phyloP scores from a whole-genome alignment of 1,140 invertebrate species.

The Wasmannia auropunctata region DNA sequence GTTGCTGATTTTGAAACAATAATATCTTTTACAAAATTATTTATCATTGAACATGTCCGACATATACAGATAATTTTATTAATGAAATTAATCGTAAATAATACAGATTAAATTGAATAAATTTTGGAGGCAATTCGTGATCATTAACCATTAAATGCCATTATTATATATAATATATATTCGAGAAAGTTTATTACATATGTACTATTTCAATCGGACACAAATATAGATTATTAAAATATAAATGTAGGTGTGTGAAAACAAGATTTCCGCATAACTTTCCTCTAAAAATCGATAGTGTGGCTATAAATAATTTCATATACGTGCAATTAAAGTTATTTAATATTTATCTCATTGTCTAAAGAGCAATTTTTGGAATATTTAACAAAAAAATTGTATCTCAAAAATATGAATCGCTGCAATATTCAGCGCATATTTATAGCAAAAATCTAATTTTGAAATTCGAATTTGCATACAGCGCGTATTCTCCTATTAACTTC shows the following conservation, averaged over 20 bases:
- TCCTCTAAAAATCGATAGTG: neutral
- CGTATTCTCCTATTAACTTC: neutral
- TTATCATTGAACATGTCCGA: neutral
- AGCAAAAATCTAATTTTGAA: neutral
- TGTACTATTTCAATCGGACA: neutral
- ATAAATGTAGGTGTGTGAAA: neutral
- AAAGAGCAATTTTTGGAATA: neutral
- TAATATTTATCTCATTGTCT: neutral
- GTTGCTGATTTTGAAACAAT: neutral
- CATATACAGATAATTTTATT: neutral
- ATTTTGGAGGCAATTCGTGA: neutral
- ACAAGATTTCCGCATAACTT: neutral
- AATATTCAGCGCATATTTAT: neutral
- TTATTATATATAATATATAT: neutral
- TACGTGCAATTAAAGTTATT: neutral
- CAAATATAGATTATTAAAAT: neutral
- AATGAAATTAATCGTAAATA: neutral
- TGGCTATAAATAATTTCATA: neutral
- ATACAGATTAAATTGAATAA: neutral
- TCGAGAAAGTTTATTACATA: neutral
- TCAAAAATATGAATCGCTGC: neutral
- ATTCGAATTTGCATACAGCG: neutral
- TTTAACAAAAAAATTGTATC: neutral
- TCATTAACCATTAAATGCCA: neutral
- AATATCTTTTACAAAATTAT: neutral